phyloP scores from a whole-genome alignment of 2,888 invertebrate genomes.

The Lepeophtheirus nordmannii region DNA sequence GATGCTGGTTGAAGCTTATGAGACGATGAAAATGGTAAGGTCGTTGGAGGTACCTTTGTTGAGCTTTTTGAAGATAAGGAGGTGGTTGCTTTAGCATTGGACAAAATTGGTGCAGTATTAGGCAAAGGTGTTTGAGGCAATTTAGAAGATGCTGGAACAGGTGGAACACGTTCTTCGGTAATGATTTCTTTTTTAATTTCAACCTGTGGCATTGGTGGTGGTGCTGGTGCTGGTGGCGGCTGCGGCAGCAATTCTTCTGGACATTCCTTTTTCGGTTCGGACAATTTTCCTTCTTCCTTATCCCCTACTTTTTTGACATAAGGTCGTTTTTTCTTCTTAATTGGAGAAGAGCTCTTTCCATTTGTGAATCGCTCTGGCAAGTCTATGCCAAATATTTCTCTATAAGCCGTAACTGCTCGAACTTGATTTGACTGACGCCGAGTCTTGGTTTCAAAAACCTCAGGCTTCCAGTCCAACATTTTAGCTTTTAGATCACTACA shows the following conservation, averaged over 20 bases:
- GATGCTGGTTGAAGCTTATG: no score
- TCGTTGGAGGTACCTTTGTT: no score
- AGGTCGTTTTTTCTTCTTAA: conserved; percentile 1
- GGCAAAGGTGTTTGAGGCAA: conserved; percentile 3
- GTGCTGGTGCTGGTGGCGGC: no score
- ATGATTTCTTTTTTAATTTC: background rate
- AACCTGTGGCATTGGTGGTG: no score
- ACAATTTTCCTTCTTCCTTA: no score
- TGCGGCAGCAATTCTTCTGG: background rate
- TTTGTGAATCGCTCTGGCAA: conserved; percentile 6
- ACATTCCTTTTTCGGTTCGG: background rate
- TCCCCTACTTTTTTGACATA: background rate
- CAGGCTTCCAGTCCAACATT: conserved; percentile 20
- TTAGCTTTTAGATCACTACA: conserved; percentile 10
- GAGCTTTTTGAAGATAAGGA: no score
- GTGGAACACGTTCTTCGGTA: background rate
- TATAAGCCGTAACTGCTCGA: background rate
- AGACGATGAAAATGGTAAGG: no score
- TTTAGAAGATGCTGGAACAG: background rate
- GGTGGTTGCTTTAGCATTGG: no score
- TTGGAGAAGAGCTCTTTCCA: background rate
- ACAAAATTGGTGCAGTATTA: no score
- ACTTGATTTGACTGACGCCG: conserved; percentile 4
- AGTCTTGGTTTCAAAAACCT: conserved; percentile 20
- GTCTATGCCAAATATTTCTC: conserved; percentile 23